Percentiles rank a stretch among this genome's conserved stretches.
These are phyloP conservation scores for Drosophila testacea DNA, from an alignment of 2,888 invertebrate genomes.

Conservation along the genomic window DNA sequence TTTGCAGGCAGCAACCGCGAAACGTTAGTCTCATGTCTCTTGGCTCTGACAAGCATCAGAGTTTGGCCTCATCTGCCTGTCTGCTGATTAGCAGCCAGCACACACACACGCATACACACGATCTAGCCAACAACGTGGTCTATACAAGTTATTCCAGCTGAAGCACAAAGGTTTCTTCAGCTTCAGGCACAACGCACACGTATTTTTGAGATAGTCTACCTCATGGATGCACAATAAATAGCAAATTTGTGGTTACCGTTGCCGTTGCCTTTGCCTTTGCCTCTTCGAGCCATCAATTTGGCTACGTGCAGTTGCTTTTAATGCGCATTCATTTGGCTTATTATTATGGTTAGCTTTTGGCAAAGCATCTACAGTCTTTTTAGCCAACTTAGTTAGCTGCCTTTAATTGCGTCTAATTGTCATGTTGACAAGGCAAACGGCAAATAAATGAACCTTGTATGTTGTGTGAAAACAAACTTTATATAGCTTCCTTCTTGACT, in stretches of 20 bases:
- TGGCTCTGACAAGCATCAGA: conserved; percentile 15
- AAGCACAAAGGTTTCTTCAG: conserved; percentile 18
- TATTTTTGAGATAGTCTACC: neutral
- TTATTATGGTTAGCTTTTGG: conserved; percentile 24
- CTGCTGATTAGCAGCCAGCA: conserved; percentile 52
- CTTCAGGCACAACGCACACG: conserved; percentile 3
- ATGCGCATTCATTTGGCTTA: conserved; percentile 41
- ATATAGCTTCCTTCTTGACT: neutral
- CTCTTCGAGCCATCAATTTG: conserved; percentile 46
- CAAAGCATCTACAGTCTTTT: conserved; percentile 24
- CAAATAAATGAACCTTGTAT: conserved; percentile 14
- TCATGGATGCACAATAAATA: conserved; percentile 41
- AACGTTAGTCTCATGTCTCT: neutral
- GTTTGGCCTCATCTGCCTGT: conserved; percentile 16
- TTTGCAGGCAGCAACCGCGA: conserved; percentile 22
- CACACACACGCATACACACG: conserved; percentile 8
- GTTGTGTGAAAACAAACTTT: conserved; percentile 10
- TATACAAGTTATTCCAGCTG: conserved; percentile 25
- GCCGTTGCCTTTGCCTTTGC: conserved; percentile 7
- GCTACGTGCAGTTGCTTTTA: conserved; percentile 55
- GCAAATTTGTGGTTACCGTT: conserved; percentile 36
- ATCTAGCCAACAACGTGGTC: conserved; percentile 18
- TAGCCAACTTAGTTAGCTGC: conserved; percentile 47
- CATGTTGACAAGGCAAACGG: conserved; percentile 63
- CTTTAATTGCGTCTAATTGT: conserved; percentile 71